Base-by-base conservation (phyloP, 2,888 invertebrate species). In the Odontocolon sp. region DNA sequence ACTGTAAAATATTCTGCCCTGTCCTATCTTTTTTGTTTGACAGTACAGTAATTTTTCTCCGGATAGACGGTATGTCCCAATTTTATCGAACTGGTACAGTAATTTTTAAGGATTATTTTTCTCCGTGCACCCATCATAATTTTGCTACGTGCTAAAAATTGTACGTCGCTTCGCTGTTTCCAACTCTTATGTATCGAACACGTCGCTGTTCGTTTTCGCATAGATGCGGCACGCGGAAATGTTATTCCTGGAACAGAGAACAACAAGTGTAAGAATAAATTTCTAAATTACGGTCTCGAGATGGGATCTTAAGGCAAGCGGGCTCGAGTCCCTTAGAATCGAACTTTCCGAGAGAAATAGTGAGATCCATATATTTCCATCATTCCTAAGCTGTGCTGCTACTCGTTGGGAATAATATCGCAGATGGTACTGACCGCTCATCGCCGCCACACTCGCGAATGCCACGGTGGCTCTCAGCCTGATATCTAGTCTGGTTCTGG, bases 331-430 rank as follows among this genome's bases (percentile, higher is more conserved):
- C 3, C 3, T n/a, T 14, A 9, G 45, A 45, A 5, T 2, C n/a
- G 11, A 47, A n/a, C 3, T 21, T n/a, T 3, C 3, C 1, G 47
- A 47, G 23, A 23, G 23, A 11, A 26, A 40, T 14, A n/a, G n/a
- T n/a, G n/a, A n/a, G n/a, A n/a, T n/a, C n/a, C n/a, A n/a, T n/a
- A n/a, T n/a, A n/a, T n/a, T n/a, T n/a, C n/a, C n/a, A n/a, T n/a
- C n/a, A n/a, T 16, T 14, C 4, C 5, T 23, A 23, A 47, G 6
- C 54, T 21, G 9, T 11, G 21, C 18, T 38, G 26, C 6, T 31
- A 72, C 78, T 80, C 69, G 75, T 76, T 54, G 40, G 64, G 78
- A 74, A 72, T 77, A 83, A 81, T 78, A 73, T 76, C 75, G 68
- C 75, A 67, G 77, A 79, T 71, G 70, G 18, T 78, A 59, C 45